These are phyloP conservation scores for Panonychus citri DNA, from an alignment of 1,140 invertebrate species.

Conservation along the genomic window DNA sequence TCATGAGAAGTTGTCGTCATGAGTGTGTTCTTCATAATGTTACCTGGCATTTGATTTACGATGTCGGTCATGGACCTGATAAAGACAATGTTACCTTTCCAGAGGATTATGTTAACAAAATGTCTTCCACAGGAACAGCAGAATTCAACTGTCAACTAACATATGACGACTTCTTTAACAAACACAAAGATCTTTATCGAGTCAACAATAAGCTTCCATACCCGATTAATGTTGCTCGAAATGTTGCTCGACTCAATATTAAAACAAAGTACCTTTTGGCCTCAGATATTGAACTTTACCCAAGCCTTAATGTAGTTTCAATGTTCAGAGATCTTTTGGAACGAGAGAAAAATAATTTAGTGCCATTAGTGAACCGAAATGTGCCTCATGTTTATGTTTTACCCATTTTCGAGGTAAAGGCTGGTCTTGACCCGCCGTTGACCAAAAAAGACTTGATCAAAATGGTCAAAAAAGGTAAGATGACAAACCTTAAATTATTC, in stretches of 20 bases:
- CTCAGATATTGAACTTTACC: conserved; percentile 19
- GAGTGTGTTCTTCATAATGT: conserved; percentile 12
- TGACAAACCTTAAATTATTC: background rate
- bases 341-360: conserved; percentile 1
- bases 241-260: conserved; percentile 16
- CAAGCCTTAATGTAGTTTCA: conserved; percentile 15
- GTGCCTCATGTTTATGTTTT: conserved; percentile 38
- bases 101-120: background rate
- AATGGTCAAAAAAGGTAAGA: conserved; percentile 20
- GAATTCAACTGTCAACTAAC: background rate
- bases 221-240: conserved; percentile 19
- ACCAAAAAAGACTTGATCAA: conserved; percentile 42
- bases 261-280: conserved; percentile 18
- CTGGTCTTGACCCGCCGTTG: conserved; percentile 36
- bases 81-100: conserved; percentile 4
- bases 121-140: too few relatives aligned
- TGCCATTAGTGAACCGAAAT: conserved; percentile 1
- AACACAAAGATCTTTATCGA: background rate
- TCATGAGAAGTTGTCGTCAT: conserved; percentile 27
- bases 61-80: conserved; percentile 7
- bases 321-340: conserved; percentile 9
- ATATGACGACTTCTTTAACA: background rate
- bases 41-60: conserved; percentile 17
- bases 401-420: conserved; percentile 52
- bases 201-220: conserved; percentile 16